Base-by-base conservation (phyloP, 1,140 invertebrate genomes). In the Idris sp. region DNA sequence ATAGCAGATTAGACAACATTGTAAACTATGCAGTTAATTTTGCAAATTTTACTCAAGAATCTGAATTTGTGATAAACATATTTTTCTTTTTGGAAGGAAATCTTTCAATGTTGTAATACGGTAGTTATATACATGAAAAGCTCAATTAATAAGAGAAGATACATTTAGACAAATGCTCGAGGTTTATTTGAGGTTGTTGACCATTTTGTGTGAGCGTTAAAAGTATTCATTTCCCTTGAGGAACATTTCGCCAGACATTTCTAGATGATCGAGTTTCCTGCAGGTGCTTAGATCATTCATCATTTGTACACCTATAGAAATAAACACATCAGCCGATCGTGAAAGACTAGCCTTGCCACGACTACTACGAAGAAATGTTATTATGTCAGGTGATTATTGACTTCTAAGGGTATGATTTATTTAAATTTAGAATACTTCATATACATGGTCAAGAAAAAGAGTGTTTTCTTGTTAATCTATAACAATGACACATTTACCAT, bases 201-300 rank as follows among this genome's bases (percentile, higher is more conserved):
- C 56, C 67, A 41, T 54, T n/a, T n/a, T n/a, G n/a, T n/a, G n/a
- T 7, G 0, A 14, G 18, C 18, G 36, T 11, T 48, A 44, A 26
- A 59, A 51, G 54, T 44, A 33, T 43, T 43, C 31, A 53, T 61
- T 69, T 69, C 54, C 65, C 54, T 30, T 4, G 22, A 58, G 54
- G 22, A 71, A 51, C 31, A 10, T 14, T 58, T 43, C 31, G 46
- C 19, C 11, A 44, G 65, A 59, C 31, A 5, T 38, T 59, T 36
- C 26, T 36, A 53, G 54, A 58, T 69, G 46, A n/a, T n/a, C n/a
- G n/a, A 59, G 53, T 59, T 71, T 71, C 67, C 38, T 61, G 48
- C 54, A 61, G 67, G 48, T 62, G 67, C 56, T 71, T 71, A 54
- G 56, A 71, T 26, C 56, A 54, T 71, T 71, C 48, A 71, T 71